A percentile compares a stretch with the other conserved stretches of the same genome.
phyloP scores from a whole-genome alignment of 1,140 invertebrate species.

The Drosophila eugracilis region DNA sequence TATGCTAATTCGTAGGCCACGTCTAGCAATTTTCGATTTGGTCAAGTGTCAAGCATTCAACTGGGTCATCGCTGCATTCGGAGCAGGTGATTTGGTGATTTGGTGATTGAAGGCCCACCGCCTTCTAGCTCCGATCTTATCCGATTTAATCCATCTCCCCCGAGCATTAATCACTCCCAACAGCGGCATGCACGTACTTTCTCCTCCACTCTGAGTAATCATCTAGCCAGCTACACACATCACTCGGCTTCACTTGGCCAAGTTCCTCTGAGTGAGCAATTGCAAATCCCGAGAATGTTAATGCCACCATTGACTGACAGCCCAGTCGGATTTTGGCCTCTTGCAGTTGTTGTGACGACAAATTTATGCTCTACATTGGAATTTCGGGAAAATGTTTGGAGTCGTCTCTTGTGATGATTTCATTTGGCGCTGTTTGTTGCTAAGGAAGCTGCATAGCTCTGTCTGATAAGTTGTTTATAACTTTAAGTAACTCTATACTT shows the following conservation, averaged over 20 bases:
- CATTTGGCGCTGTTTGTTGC: too few species aligned
- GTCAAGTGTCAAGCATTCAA: constrained; percentile 56
- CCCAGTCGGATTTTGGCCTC: constrained; percentile 34
- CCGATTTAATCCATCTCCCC: constrained; percentile 22
- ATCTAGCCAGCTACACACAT: constrained; percentile 26
- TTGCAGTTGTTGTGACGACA: constrained; percentile 55
- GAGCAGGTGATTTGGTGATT: too few species aligned
- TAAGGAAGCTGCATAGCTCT: too few species aligned
- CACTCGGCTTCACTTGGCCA: too few species aligned
- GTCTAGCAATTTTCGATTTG: constrained; percentile 29
- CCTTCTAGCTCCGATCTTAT: constrained; percentile 26
- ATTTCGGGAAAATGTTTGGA: constrained; percentile 22
- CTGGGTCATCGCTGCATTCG: constrained; percentile 63
- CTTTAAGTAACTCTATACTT: too few species aligned
- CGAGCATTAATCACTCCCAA: constrained; percentile 50
- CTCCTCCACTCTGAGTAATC: constrained; percentile 34
- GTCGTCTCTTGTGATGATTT: constrained; percentile 17
- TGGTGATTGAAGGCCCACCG: constrained; percentile 39
- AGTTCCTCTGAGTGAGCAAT: constrained; percentile 27
- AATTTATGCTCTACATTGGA: constrained; percentile 44
- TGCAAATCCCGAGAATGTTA: constrained; percentile 42
- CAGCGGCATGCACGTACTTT: constrained; percentile 27
- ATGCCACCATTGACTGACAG: constrained; percentile 64
- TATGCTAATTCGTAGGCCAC: constrained; percentile 46
- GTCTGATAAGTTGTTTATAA: too few species aligned